phyloP scores from a whole-genome alignment of 2,113 vertebrate genomes.

The Lycocorax pyrrhopterus region DNA sequence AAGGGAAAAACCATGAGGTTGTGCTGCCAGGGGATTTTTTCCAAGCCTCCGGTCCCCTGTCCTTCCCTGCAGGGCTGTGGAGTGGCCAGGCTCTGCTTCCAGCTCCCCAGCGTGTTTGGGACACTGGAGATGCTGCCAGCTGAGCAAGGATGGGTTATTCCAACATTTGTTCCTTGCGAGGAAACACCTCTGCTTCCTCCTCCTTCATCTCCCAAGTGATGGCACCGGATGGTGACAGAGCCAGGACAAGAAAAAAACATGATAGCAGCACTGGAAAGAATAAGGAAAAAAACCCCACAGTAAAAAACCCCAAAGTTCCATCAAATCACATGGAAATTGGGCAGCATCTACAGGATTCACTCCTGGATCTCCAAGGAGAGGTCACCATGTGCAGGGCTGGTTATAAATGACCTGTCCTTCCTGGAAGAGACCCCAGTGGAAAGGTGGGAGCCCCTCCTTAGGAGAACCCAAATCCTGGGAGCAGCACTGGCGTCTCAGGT shows the following conservation, averaged over 20 bases:
- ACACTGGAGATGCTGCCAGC: background rate
- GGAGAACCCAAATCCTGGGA: background rate
- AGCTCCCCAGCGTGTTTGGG: background rate
- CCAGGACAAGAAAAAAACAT: background rate
- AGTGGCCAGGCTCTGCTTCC: background rate
- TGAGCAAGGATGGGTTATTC: background rate
- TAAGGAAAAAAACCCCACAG: background rate
- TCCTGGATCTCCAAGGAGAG: background rate
- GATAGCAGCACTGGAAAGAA: background rate
- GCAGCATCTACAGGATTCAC: background rate
- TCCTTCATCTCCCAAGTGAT: background rate
- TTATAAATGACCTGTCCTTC: background rate
- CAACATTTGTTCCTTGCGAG: background rate
- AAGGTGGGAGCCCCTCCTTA: background rate
- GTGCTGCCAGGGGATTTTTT: background rate
- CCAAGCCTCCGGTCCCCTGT: background rate
- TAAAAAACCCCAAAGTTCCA: background rate
- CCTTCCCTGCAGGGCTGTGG: background rate
- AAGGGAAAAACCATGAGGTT: background rate
- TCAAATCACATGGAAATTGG: background rate
- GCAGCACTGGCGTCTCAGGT: background rate
- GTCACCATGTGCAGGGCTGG: background rate
- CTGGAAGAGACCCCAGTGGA: background rate
- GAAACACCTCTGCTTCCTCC: background rate
- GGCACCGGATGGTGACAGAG: rapidly evolving